Conservation (phyloP, 2,888 invertebrate genomes). For the Priapulus caudatus region DNA sequence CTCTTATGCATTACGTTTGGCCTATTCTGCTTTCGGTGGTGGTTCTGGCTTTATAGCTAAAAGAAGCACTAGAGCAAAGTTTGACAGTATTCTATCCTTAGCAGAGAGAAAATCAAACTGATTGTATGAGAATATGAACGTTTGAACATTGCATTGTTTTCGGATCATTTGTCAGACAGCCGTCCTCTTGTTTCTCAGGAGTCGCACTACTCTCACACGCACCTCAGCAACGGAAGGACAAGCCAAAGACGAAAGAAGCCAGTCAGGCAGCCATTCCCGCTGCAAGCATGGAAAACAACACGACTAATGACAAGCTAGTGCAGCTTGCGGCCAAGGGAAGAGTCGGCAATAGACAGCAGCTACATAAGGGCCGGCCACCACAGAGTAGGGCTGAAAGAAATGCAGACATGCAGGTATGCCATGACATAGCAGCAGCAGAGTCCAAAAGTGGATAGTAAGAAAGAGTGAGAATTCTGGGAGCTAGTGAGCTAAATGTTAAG, state of each 20-base stretch:
- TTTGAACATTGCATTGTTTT: no score
- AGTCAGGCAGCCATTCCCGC: no score
- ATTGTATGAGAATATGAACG: no score
- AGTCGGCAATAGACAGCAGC: conserved; percentile 19
- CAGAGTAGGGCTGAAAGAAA: neutral
- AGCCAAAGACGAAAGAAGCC: conserved; percentile 8
- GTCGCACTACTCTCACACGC: conserved; percentile 78
- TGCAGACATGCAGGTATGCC: neutral
- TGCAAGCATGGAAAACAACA: neutral
- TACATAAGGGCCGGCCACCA: neutral
- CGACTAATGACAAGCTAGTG: neutral
- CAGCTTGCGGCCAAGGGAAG: conserved; percentile 29
- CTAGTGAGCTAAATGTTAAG: no score
- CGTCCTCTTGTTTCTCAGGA: no score
- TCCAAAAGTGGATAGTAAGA: no score
- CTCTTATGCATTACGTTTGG: no score
- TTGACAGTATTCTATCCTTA: no score
- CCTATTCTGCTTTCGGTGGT: conserved; percentile 7
- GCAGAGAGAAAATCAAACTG: no score
- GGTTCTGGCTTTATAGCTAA: conserved; percentile 2
- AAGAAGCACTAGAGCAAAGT: no score
- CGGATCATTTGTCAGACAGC: no score
- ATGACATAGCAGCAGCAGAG: neutral
- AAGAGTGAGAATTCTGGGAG: no score
- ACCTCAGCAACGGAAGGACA: conserved; percentile 43